These are phyloP conservation scores for Malacoraja senta DNA, from an alignment of 2,797 vertebrate genomes.

Conservation along the genomic window DNA sequence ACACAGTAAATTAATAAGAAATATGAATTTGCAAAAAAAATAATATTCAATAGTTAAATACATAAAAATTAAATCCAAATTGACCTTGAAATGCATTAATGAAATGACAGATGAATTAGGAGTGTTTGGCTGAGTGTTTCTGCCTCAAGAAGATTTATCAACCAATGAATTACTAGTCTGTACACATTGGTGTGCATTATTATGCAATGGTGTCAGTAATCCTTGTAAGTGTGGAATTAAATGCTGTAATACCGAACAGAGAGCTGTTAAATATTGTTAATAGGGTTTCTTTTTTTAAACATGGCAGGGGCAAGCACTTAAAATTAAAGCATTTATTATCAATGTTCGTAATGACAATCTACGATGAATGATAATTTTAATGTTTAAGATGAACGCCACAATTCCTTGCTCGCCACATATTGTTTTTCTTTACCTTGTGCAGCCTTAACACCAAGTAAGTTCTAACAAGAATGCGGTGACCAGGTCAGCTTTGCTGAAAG, in stretches of 20 bases:
- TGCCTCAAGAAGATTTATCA: conserved; percentile 47
- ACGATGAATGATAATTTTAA: not conserved
- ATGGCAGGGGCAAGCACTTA: not conserved
- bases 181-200: not conserved
- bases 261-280: conserved; percentile 16
- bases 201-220: not conserved
- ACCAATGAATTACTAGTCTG: conserved; percentile 42
- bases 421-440: not conserved
- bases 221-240: not conserved
- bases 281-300: not conserved
- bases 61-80: conserved; percentile 15
- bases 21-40: not conserved
- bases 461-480: not conserved
- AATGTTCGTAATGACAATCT: not conserved
- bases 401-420: not conserved
- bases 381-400: not conserved
- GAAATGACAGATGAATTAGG: conserved; percentile 39
- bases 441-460: not conserved
- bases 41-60: not conserved
- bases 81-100: conserved; percentile 42
- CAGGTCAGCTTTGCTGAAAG: not conserved
- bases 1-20: not conserved
- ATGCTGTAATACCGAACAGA: conserved; percentile 1
- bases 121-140: conserved; percentile 47
- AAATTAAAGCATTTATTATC: conserved; percentile 14